Base-by-base conservation (phyloP, 2,113 vertebrate species). In the Perca flavescens region DNA sequence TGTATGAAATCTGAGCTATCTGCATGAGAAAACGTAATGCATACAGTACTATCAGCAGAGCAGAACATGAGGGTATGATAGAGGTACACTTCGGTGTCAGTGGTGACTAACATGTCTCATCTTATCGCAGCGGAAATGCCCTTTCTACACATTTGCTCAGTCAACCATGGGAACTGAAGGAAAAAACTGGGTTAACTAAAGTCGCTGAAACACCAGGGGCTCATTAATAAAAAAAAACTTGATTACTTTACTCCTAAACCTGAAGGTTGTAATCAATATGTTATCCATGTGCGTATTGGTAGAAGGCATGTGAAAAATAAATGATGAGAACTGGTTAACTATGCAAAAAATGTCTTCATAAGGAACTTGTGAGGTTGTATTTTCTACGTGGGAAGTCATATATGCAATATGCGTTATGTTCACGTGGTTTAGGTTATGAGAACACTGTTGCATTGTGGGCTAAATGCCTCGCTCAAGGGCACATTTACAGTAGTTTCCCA, bases 21-120 rank as follows among this genome's bases (percentile, higher is more conserved):
- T 0, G 31, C 77, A 75, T 64, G 86, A 74, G 67, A 57, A 84
- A 80, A 81, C 79, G 63, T 56, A 80, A 77, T 46, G 66, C 82
- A 85, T 86, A 46, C 61, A 36, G 73, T 47, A 8, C 68, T 40
- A 36, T 70, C 85, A 70, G 74, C 84, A 43, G 89, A 88, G 89
- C 89, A 75, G 75, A 86, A 88, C 91, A 90, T 86, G 5, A 76
- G 85, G 89, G 87, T 58, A 19, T 19, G 70, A 78, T 47, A 76
- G 68, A 85, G 74, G 68, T 79, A 22, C 61, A 36, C 69, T 31
- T 57, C 8, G 1, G 80, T 71, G 74, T 84, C 80, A 65, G 69
- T 0, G 15, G 79, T 54, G 84, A 57, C 74, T 63, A 17, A 19
- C 80, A 49, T 36, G 57, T 80, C 72, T 56, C 34, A 21, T 71